Percentiles rank a stretch among this genome's conserved stretches.
Evolutionary conservation across 2,888 invertebrate genomes (phyloP).

Genomic region (Phasia obesa): DNA sequence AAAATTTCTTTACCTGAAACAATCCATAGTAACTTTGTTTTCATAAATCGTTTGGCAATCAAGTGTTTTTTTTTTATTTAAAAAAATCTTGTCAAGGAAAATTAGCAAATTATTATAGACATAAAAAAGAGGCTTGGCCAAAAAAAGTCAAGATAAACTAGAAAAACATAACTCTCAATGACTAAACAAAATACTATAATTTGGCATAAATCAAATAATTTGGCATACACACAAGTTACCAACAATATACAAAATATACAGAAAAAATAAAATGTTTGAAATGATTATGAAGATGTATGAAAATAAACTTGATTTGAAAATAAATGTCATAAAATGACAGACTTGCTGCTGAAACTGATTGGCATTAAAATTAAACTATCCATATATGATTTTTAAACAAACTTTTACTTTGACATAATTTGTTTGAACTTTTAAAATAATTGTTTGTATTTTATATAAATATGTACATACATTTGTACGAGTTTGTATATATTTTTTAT

Average conservation of each 20-base stretch:
- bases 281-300: constrained; percentile 37
- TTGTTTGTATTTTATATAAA: not conserved
- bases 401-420: constrained; percentile 19
- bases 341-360: constrained; percentile 10
- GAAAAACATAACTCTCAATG: constrained; percentile 24
- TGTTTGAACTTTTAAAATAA: constrained; percentile 37
- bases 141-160: constrained; percentile 35
- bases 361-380: constrained; percentile 4
- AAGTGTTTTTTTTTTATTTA: no score
- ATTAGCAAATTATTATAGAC: no score
- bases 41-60: no score
- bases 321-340: constrained; percentile 10
- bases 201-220: constrained; percentile 25
- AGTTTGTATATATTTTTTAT: no score
- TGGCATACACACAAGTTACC: constrained; percentile 32
- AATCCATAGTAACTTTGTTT: no score
- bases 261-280: constrained; percentile 39
- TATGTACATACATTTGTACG: no score
- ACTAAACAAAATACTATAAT: constrained; percentile 52
- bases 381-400: not conserved
- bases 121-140: constrained; percentile 55
- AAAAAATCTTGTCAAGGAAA: no score
- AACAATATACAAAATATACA: not conserved
- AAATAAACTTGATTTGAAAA: constrained; percentile 17
- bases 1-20: no score